Percentiles rank a stretch among this genome's conserved stretches.
These are phyloP conservation scores for Amblyjoppa proteus DNA, from an alignment of 2,888 invertebrate species.

Conservation along the genomic window DNA sequence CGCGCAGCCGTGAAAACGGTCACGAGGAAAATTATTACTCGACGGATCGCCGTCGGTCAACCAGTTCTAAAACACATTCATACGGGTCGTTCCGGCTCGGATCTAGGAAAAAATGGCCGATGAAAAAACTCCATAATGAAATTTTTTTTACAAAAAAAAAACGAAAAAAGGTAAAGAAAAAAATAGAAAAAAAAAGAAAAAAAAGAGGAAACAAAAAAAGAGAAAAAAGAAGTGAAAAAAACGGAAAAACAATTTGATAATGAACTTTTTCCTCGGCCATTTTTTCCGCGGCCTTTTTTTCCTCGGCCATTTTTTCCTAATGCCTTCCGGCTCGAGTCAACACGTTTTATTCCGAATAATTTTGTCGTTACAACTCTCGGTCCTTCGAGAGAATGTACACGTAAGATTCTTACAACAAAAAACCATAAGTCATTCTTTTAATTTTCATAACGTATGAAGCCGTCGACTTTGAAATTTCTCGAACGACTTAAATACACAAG, in stretches of 20 bases:
- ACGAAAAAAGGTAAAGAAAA: too few species aligned
- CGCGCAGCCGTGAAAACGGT: slow-evolving; percentile 25
- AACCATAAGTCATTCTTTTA: not conserved
- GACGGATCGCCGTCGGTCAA: slow-evolving; percentile 2
- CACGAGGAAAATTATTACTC: slow-evolving; percentile 22
- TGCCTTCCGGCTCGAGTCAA: not conserved
- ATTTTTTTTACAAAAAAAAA: too few species aligned
- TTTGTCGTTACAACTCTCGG: not conserved
- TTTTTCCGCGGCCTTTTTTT: too few species aligned
- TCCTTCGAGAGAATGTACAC: not conserved
- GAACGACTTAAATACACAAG: not conserved
- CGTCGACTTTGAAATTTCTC: not conserved
- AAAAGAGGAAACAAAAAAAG: too few species aligned
- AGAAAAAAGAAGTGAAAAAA: too few species aligned
- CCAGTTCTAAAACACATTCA: slow-evolving; percentile 3
- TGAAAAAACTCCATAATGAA: too few species aligned
- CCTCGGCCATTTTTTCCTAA: too few species aligned
- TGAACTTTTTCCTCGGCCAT: too few species aligned
- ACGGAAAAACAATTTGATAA: too few species aligned
- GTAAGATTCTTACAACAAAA: not conserved
- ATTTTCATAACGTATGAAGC: not conserved
- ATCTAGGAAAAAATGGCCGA: too few species aligned
- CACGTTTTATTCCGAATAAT: not conserved
- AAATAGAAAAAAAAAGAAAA: too few species aligned
- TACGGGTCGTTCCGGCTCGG: slow-evolving; percentile 9